These are phyloP conservation scores for Pteronotus mesoamericanus DNA, from an alignment of 2,797 vertebrate genomes.

Conservation along the genomic window DNA sequence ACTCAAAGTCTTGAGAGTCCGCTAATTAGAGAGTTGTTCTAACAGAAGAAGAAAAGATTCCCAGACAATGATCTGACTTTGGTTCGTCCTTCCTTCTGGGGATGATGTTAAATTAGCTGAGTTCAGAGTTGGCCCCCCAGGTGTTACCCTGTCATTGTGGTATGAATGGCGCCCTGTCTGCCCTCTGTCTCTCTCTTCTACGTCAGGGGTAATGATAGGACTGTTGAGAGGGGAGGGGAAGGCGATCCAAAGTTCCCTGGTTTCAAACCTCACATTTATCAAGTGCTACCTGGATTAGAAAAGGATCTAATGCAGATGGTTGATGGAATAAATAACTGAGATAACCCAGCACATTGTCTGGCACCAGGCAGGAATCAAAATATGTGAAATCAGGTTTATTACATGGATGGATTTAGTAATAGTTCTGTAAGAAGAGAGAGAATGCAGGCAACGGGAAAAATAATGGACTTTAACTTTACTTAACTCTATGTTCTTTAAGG, in stretches of 20 bases:
- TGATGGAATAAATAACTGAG: not conserved
- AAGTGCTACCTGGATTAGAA: not conserved
- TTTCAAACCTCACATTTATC: not conserved
- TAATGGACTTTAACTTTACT: not conserved
- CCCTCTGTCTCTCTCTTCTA: not conserved
- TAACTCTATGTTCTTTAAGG: not conserved
- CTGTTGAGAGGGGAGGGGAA: not conserved
- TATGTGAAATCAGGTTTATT: not conserved
- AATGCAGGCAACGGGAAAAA: not conserved
- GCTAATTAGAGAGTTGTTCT: conserved; percentile 7
- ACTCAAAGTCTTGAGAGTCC: not conserved
- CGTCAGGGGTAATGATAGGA: not conserved
- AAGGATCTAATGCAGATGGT: not conserved
- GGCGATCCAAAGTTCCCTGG: not conserved
- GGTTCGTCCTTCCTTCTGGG: not conserved
- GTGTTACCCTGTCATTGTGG: not conserved
- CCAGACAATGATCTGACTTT: conserved; percentile 14
- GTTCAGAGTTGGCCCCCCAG: not conserved
- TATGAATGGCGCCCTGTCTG: not conserved
- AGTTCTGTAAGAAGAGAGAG: not conserved
- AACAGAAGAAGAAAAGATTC: not conserved
- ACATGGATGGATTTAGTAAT: conserved; percentile 9
- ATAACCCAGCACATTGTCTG: not conserved
- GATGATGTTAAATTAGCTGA: not conserved
- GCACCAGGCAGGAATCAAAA: not conserved